These are phyloP conservation scores for Mystacornis crossleyi DNA, from an alignment of 2,113 vertebrate genomes.

Conservation along the genomic window DNA sequence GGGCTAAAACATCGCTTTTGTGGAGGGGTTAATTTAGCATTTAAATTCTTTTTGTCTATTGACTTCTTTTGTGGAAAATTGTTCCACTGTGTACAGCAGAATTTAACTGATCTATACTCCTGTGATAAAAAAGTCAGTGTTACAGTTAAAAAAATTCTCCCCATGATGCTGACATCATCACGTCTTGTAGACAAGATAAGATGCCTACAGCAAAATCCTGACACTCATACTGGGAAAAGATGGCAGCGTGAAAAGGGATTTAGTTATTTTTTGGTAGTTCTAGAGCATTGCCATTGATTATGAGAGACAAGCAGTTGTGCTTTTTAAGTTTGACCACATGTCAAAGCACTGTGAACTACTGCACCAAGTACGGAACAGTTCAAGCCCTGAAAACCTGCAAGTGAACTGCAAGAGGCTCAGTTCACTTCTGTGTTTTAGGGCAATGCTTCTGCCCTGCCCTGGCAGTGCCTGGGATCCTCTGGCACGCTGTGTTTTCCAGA, in stretches of 20 bases:
- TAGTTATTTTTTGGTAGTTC: not conserved
- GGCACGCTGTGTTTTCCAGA: not conserved
- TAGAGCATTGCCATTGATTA: not conserved
- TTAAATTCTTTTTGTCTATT: slow-evolving; percentile 15
- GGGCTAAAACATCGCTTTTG: slow-evolving; percentile 6
- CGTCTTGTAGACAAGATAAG: not conserved
- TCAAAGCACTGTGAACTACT: not conserved
- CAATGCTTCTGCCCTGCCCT: not conserved
- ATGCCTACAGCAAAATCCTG: not conserved
- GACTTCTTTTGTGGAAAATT: slow-evolving; percentile 3
- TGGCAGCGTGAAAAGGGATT: not conserved
- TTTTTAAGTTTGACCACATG: not conserved
- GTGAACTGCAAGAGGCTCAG: not conserved
- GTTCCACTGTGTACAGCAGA: not conserved
- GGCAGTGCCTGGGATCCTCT: not conserved
- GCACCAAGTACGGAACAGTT: not conserved
- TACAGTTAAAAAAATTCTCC: not conserved
- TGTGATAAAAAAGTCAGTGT: not conserved
- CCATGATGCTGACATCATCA: not conserved
- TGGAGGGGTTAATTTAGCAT: slow-evolving; percentile 27
- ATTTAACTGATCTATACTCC: not conserved
- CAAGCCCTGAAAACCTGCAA: not conserved
- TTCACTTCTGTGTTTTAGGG: not conserved
- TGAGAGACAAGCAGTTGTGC: not conserved
- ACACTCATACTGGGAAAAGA: not conserved